A percentile compares a stretch with the other conserved stretches of the same genome.
These are phyloP conservation scores for Portevinia maculata DNA, from an alignment of 2,888 invertebrate genomes.

Conservation along the genomic window DNA sequence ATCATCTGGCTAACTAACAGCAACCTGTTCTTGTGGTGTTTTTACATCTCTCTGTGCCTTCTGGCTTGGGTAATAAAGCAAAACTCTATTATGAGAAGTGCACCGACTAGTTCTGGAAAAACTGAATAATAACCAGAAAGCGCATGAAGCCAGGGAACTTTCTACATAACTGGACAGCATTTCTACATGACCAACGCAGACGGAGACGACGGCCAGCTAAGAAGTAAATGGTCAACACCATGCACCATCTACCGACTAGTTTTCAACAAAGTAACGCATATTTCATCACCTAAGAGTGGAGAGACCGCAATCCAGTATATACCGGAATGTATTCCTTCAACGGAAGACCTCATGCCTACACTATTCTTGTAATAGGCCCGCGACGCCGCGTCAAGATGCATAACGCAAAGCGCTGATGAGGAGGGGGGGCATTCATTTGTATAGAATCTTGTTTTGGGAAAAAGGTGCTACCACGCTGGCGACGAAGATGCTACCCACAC, in stretches of 20 bases:
- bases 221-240: conserved; percentile 47
- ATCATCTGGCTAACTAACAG: conserved; percentile 13
- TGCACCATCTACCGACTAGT: conserved; percentile 37
- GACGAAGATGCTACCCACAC: conserved; percentile 19
- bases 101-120: conserved; percentile 54
- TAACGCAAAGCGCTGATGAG: background rate
- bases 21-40: conserved; percentile 54
- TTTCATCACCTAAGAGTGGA: conserved; percentile 48
- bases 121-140: conserved; percentile 54
- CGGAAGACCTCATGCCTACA: conserved; percentile 22
- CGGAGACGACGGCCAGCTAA: conserved; percentile 8
- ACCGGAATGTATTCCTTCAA: conserved; percentile 58
- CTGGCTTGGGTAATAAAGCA: conserved; percentile 4
- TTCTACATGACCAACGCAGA: conserved; percentile 48
- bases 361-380: conserved; percentile 12
- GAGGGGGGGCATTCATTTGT: conserved; percentile 14
- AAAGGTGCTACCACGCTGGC: conserved; percentile 34
- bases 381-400: conserved; percentile 21
- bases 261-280: conserved; percentile 45
- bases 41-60: conserved; percentile 6
- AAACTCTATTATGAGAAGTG: conserved; percentile 14
- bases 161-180: conserved; percentile 58
- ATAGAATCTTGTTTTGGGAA: conserved; percentile 48
- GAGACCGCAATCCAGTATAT: conserved; percentile 60
- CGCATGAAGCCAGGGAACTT: conserved; percentile 48